Evolutionary conservation across 2,113 vertebrate species (phyloP).

Genomic region (Leptobrachium ailaonicum): DNA sequence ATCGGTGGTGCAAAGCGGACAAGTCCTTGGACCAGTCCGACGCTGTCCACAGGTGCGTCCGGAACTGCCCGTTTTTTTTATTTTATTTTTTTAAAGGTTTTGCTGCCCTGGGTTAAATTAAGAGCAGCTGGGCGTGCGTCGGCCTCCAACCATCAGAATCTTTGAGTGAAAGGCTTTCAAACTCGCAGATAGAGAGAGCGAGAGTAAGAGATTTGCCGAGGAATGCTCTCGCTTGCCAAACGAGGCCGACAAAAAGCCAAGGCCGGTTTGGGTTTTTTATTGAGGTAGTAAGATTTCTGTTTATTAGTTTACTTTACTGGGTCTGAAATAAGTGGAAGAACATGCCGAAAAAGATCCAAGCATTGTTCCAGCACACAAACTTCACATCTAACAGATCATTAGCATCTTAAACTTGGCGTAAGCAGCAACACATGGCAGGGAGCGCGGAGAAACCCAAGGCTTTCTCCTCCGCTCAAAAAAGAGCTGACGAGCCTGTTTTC

Average conservation of each 20-base stretch:
- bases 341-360: constrained; percentile 47
- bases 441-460: neutral
- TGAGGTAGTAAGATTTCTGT: constrained; percentile 54
- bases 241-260: constrained; percentile 47
- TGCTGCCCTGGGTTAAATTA: constrained; percentile 68
- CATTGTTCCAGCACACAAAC: constrained; percentile 43
- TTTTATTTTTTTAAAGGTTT: constrained; percentile 55
- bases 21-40: constrained; percentile 59
- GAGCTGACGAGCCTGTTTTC: constrained; percentile 12
- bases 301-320: constrained; percentile 47
- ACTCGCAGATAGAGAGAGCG: constrained; percentile 15
- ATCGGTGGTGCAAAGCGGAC: constrained; percentile 38
- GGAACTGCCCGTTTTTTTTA: constrained; percentile 37
- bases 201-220: constrained; percentile 20
- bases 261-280: constrained; percentile 51
- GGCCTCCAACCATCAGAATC: constrained; percentile 60
- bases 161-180: constrained; percentile 34
- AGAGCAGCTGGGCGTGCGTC: constrained; percentile 68
- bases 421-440: constrained; percentile 26
- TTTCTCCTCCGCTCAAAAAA: neutral
- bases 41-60: constrained; percentile 70
- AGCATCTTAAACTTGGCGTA: constrained; percentile 28
- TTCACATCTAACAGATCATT: constrained; percentile 48
- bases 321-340: constrained; percentile 47
- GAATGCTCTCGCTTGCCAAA: constrained; percentile 41